These are phyloP conservation scores for Conchocele bisecta DNA, from an alignment of 2,888 invertebrate species.

Conservation along the genomic window DNA sequence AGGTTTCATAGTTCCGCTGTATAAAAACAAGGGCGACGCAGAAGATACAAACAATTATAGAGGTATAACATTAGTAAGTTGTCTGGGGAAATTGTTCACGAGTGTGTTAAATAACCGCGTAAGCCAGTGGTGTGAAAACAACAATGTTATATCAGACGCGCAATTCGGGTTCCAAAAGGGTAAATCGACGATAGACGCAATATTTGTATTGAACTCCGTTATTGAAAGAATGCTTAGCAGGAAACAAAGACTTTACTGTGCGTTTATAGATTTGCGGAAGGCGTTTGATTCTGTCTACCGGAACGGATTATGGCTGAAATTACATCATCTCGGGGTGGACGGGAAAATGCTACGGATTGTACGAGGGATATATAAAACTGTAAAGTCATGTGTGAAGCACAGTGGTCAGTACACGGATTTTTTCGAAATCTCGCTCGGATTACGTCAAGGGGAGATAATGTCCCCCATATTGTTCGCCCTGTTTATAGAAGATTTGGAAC, in stretches of 20 bases:
- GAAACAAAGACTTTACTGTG: constrained; percentile 5
- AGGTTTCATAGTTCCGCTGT: constrained; percentile 25
- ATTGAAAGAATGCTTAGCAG: constrained; percentile 2
- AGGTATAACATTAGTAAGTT: constrained; percentile 26
- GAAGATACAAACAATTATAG: constrained; percentile 32
- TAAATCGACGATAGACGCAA: constrained; percentile 27
- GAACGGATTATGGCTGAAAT: constrained; percentile 29
- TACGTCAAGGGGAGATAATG: constrained; percentile 14
- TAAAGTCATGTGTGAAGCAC: constrained; percentile 1
- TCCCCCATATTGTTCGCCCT: constrained; percentile 9
- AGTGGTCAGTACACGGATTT: constrained; percentile 3
- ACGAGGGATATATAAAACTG: constrained; percentile 8
- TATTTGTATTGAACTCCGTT: constrained; percentile 12
- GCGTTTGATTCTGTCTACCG: constrained; percentile 17
- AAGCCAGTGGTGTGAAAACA: not conserved
- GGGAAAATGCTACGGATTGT: constrained; percentile 14
- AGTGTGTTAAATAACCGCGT: constrained; percentile 19
- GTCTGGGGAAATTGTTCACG: constrained; percentile 30
- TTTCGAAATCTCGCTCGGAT: constrained; percentile 9
- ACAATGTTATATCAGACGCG: constrained; percentile 13
- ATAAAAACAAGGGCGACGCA: constrained; percentile 25
- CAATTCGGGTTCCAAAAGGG: constrained; percentile 27
- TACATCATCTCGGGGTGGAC: constrained; percentile 8
- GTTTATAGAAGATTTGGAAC: constrained; percentile 14
- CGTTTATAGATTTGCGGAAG: constrained; percentile 18